Evolutionary conservation across 2,113 vertebrate species (phyloP).

Genomic region (Bos javanicus): DNA sequence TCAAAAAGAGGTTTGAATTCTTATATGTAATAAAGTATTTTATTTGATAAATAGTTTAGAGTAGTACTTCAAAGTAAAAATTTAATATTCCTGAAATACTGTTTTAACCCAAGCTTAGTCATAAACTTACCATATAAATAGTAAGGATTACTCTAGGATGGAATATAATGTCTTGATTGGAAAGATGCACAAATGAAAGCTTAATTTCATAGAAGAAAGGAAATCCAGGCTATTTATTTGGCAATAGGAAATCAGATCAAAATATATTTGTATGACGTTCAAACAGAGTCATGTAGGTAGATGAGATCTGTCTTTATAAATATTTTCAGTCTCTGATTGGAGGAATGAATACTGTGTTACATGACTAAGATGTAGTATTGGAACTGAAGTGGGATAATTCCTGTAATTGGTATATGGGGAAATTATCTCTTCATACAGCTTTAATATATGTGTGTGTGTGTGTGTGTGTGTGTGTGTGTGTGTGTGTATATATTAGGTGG

Average conservation of each 20-base stretch:
- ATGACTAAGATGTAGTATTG: not conserved
- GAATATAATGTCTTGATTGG: not conserved
- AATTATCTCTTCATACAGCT: not conserved
- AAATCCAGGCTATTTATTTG: not conserved
- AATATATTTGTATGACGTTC: not conserved
- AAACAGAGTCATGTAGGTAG: not conserved
- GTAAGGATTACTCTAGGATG: not conserved
- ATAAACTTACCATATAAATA: not conserved
- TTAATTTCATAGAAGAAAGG: not conserved
- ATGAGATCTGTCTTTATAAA: not conserved
- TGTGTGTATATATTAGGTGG: not conserved
- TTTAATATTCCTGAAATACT: not conserved
- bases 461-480: not conserved
- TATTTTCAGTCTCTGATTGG: not conserved
- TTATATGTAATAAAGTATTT: slow-evolving; percentile 69
- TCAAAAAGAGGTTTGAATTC: slow-evolving; percentile 70
- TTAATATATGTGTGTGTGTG: not conserved
- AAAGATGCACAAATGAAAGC: not conserved
- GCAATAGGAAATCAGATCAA: not conserved
- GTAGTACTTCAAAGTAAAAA: slow-evolving; percentile 24
- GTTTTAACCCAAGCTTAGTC: not conserved
- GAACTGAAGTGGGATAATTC: not conserved
- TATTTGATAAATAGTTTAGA: slow-evolving; percentile 74
- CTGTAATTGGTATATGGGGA: not conserved
- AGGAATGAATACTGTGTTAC: not conserved